phyloP scores from a whole-genome alignment of 2,113 vertebrate genomes.

The Sterrhoptilus dennistouni region DNA sequence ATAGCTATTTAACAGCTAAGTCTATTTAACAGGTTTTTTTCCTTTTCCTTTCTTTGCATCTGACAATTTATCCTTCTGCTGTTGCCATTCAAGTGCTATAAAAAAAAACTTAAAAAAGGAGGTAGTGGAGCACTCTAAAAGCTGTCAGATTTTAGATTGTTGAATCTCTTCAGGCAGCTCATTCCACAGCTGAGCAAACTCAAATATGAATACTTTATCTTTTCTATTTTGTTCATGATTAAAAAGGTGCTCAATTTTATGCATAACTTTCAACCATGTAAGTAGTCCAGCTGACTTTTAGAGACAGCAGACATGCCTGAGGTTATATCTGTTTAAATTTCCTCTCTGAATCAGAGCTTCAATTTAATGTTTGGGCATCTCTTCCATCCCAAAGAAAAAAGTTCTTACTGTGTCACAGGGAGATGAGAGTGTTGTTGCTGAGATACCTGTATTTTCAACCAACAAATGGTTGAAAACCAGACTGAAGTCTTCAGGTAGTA shows the following conservation, averaged over 20 bases:
- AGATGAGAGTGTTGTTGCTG: not conserved
- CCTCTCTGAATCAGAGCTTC: not conserved
- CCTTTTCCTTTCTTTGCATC: not conserved
- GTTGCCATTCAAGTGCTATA: not conserved
- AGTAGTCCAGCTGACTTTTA: not conserved
- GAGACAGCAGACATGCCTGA: not conserved
- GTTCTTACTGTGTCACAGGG: not conserved
- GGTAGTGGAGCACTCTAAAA: not conserved
- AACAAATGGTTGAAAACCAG: not conserved
- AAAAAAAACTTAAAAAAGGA: not conserved
- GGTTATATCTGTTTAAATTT: not conserved
- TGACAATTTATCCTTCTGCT: not conserved
- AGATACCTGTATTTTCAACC: not conserved
- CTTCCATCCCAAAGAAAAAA: not conserved
- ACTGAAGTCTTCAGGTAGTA: not conserved
- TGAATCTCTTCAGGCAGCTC: not conserved
- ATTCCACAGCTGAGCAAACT: constrained; percentile 33
- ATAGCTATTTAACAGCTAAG: not conserved
- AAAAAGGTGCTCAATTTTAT: constrained; percentile 16
- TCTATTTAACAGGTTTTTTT: not conserved
- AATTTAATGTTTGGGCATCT: not conserved
- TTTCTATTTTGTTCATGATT: not conserved
- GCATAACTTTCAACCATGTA: not conserved
- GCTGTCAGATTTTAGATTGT: constrained; percentile 8
- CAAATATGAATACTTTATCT: constrained; percentile 12